These are phyloP conservation scores for Rafetus swinhoei DNA, from an alignment of 2,113 vertebrate genomes.

Conservation along the genomic window DNA sequence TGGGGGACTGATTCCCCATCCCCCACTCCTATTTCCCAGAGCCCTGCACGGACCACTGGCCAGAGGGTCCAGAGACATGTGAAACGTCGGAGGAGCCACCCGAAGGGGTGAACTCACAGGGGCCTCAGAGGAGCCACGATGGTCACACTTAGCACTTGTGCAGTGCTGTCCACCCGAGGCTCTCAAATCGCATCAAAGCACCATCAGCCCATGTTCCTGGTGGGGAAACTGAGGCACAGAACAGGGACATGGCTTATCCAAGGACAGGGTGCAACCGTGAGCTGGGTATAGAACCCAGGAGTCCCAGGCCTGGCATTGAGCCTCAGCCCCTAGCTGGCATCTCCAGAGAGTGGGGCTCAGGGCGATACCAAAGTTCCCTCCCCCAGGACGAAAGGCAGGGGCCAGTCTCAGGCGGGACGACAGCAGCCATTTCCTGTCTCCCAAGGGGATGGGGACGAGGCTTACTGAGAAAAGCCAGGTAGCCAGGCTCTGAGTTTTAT, in stretches of 20 bases:
- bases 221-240: neutral
- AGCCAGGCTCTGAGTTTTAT: too few species aligned
- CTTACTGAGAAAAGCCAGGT: too few species aligned
- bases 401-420: neutral
- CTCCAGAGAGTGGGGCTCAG: neutral
- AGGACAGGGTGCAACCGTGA: neutral
- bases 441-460: too few species aligned
- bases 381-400: neutral
- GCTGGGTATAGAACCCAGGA: neutral
- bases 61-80: too few species aligned
- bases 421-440: neutral
- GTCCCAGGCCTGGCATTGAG: neutral
- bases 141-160: neutral
- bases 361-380: neutral
- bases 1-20: neutral
- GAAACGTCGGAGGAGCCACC: neutral
- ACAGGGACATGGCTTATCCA: too few species aligned
- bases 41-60: rapidly evolving
- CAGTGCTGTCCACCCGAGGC: neutral
- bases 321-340: neutral
- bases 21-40: neutral
- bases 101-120: neutral
- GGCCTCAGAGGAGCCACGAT: neutral
- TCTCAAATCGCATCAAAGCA: neutral
- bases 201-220: neutral